A percentile compares a stretch with the other conserved stretches of the same genome.
phyloP scores from a whole-genome alignment of 2,888 invertebrate genomes.

The Drosophila sordidula region DNA sequence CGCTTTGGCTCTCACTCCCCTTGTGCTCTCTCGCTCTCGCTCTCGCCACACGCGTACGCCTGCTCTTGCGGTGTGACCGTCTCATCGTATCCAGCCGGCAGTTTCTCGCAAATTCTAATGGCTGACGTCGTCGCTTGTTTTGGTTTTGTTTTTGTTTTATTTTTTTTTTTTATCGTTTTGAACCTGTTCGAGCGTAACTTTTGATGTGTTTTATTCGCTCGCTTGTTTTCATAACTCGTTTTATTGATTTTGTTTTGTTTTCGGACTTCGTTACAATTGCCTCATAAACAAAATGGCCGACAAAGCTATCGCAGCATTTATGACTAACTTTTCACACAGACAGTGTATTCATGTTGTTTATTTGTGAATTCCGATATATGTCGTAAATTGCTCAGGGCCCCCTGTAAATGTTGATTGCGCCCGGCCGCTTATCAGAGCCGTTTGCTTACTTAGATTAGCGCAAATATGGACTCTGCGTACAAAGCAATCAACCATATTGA shows the following conservation, averaged over 20 bases:
- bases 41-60: neutral
- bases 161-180: neutral
- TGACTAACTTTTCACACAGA: conserved; percentile 19
- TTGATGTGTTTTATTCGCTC: conserved; percentile 33
- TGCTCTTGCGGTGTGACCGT: conserved; percentile 2
- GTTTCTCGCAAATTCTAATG: conserved; percentile 52
- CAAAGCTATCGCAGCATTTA: conserved; percentile 43
- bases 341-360: conserved; percentile 8
- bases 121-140: conserved; percentile 25
- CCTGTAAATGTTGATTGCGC: conserved; percentile 19
- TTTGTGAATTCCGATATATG: conserved; percentile 15
- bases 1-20: conserved; percentile 17
- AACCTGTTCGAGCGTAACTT: conserved; percentile 25
- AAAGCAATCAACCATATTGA: conserved; percentile 32
- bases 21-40: neutral
- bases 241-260: conserved; percentile 71
- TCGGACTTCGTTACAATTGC: conserved; percentile 65
- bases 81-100: conserved; percentile 28
- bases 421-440: conserved; percentile 15
- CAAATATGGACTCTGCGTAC: conserved; percentile 11
- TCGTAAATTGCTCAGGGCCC: neutral
- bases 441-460: conserved; percentile 24
- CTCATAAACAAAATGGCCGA: conserved; percentile 57
- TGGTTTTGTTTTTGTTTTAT: conserved; percentile 7
- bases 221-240: conserved; percentile 44